Evolutionary conservation across 2,113 vertebrate genomes (phyloP).

Genomic region (Erythrocebus patas): DNA sequence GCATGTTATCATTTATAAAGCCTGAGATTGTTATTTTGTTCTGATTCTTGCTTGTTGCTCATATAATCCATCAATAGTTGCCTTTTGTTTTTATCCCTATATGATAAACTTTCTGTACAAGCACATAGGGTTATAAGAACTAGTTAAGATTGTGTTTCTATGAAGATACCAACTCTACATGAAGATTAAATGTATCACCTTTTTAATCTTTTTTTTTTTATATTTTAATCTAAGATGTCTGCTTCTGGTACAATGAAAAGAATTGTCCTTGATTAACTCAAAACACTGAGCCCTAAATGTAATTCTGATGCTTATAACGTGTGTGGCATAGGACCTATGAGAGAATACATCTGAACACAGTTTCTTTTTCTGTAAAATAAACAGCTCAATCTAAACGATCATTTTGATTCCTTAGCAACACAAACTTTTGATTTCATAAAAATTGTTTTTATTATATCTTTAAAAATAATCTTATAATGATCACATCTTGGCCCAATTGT

Average conservation of each 20-base stretch:
- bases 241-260: neutral
- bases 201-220: neutral
- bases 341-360: neutral
- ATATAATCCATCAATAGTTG: neutral
- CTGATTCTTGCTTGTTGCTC: neutral
- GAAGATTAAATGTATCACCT: neutral
- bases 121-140: neutral
- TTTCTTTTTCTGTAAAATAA: neutral
- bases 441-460: neutral
- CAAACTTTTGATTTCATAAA: neutral
- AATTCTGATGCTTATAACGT: neutral
- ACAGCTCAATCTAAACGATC: neutral
- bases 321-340: neutral
- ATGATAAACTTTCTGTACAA: neutral
- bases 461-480: neutral
- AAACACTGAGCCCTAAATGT: neutral
- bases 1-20: neutral
- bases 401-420: neutral
- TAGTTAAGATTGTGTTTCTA: neutral
- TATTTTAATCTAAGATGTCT: neutral
- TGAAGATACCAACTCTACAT: neutral
- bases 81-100: neutral
- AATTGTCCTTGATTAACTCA: neutral
- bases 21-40: neutral
- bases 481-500: neutral